Evolutionary conservation across 2,888 invertebrate genomes (phyloP), one percentile per base, ranked within the genome.

Genomic region (Phalera bucephala): DNA sequence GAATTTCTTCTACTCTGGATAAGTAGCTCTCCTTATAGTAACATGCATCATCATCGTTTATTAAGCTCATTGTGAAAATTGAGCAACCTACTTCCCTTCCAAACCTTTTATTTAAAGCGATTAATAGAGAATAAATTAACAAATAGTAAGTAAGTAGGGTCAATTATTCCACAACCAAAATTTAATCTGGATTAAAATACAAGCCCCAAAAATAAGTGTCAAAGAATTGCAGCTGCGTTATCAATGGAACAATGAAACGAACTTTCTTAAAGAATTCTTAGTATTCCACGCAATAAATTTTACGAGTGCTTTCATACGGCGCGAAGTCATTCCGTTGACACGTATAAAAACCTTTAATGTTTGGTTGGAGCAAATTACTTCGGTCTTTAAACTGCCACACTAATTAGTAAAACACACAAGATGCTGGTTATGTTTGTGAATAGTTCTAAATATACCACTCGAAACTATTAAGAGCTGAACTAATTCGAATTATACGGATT

Each of bases 351-450:
- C 22, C 34, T 45, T 51, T 44, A 56, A 12, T 48, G 34, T 31
- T 9, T 38, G 34, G 28, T 29, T 39, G 37, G 25, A 31, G 32
- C 35, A 41, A 43, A 59, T 59, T 43, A 28, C 15, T 42, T 12
- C 23, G 36, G 34, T 33, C 32, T 36, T 42, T 21, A 31, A 40
- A 53, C 41, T 36, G 31, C 29, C 33, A 31, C 30, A 32, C 57
- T 48, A 57, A 60, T 57, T 60, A 41, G 35, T 39, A 39, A 46
- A 45, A 52, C 36, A 30, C 35, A 40, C 33, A 36, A 44, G 32
- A 42, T 33, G 38, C 2, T 13, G 7, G 33, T 41, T 38, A 42
- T 14, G 37, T 36, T 1, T 43, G 38, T 34, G 12, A 36, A 47
- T 34, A 15, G 19, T 20, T 36, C 17, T 10, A 36, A 21, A 32